phyloP scores from a whole-genome alignment of 2,797 vertebrate species.

The Oreonectes daqikongensis region DNA sequence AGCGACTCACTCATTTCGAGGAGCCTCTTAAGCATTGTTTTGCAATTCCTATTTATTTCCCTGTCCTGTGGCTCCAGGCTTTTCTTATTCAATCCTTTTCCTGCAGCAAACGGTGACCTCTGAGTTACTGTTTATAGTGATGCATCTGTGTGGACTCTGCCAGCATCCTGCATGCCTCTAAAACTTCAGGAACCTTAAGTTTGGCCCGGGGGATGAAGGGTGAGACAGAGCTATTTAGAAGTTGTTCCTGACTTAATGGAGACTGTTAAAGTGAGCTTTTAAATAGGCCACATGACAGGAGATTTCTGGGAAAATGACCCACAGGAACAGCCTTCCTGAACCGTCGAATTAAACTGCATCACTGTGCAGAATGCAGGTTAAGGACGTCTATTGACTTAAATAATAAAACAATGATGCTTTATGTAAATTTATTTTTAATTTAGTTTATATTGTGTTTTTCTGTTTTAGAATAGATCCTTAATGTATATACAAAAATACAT shows the following conservation, averaged over 20 bases:
- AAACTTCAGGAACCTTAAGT: constrained; percentile 41
- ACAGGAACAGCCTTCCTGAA: constrained; percentile 33
- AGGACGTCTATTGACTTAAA: no score
- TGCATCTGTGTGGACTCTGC: constrained; percentile 20
- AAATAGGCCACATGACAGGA: constrained; percentile 29
- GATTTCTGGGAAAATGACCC: constrained; percentile 34
- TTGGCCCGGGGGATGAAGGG: constrained; percentile 35
- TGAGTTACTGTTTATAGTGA: constrained; percentile 47
- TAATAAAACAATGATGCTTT: no score
- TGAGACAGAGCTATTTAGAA: constrained; percentile 46
- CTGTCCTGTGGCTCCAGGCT: constrained; percentile 19
- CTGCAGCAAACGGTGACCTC: constrained; percentile 40
- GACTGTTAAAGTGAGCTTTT: constrained; percentile 43
- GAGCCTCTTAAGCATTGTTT: constrained; percentile 54
- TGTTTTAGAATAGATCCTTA: no score
- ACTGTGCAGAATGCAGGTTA: constrained; percentile 1
- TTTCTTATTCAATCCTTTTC: constrained; percentile 20
- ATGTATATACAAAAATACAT: no score
- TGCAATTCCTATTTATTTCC: constrained; percentile 57
- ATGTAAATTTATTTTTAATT: no score
- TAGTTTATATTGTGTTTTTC: no score
- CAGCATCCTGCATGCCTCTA: constrained; percentile 27
- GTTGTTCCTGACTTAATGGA: constrained; percentile 51
- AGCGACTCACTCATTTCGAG: constrained; percentile 37
- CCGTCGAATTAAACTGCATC: constrained; percentile 46